Base-by-base conservation (phyloP, 2,888 invertebrate genomes). In the Sesamia inferens region DNA sequence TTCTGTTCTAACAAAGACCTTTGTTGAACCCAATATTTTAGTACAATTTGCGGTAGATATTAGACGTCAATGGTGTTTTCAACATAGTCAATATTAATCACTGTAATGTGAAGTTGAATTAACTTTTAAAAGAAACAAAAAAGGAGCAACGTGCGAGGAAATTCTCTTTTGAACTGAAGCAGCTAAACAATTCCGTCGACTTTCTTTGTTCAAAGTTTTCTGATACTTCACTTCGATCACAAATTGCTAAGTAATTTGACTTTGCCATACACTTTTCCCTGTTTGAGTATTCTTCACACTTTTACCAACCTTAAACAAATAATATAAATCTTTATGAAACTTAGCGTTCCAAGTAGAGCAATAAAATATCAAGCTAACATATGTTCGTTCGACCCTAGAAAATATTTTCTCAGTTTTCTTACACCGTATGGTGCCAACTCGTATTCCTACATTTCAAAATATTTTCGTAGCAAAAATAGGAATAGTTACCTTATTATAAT, bases 341-440 rank as follows among this genome's bases (percentile, higher is more conserved):
- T 74, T 71, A 76, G 65, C 67, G 71, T 71, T 68, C 64, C 42
- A 44, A 63, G 62, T 51, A 63, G 65, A 68, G 71, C 76, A 82
- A 82, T 87, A 85, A 86, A 88, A 85, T 78, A 84, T 74, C 80
- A 75, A 75, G 72, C 68, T 64, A 81, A 83, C 83, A 87, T 83
- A 79, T 82, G 81, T 76, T 83, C 65, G 31, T 75, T 58, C 57
- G 76, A 76, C 75, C 70, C 48, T 74, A 74, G 69, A 78, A 79
- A 84, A 84, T 68, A 79, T 84, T 84, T 84, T 72, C 78, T 74
- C 79, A 83, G 76, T 86, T 86, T 83, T 84, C 79, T 80, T 78
- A 77, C 71, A 68, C 84, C 77, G 64, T 85, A 82, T 76, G 84
- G 69, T 55, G 74, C 82, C 68, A 74, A 65, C 54, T 74, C 65